Evolutionary conservation across 2,113 vertebrate genomes (phyloP).

Genomic region (Ceratotherium simum): DNA sequence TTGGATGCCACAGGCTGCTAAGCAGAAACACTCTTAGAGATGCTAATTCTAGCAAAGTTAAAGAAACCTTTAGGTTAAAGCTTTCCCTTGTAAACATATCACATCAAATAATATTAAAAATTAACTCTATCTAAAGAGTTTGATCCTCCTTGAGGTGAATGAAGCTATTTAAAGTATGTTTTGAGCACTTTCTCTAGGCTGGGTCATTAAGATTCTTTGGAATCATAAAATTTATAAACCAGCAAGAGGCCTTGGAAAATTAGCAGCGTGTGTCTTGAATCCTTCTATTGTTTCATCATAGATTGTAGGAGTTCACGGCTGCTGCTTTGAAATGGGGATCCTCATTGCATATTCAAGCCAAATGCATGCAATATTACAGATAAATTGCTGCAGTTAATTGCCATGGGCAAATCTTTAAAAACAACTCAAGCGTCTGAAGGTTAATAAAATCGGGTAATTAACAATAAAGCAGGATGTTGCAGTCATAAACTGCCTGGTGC

Average conservation of each 20-base stretch:
- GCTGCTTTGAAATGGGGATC: not conserved
- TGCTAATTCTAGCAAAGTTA: not conserved
- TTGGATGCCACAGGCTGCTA: not conserved
- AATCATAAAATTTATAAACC: constrained; percentile 46
- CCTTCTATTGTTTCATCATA: constrained; percentile 34
- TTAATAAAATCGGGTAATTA: constrained; percentile 74
- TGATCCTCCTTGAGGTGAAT: constrained; percentile 37
- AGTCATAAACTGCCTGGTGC: constrained; percentile 1
- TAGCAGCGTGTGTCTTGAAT: not conserved
- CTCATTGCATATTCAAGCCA: constrained; percentile 56
- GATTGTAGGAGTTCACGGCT: not conserved
- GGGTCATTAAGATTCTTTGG: not conserved
- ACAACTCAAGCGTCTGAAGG: constrained; percentile 58
- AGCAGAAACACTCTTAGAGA: not conserved
- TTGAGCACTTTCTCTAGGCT: constrained; percentile 5
- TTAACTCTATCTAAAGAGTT: constrained; percentile 41
- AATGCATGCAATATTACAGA: constrained; percentile 36
- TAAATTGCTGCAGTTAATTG: constrained; percentile 70
- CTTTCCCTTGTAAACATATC: not conserved
- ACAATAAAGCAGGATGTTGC: constrained; percentile 47
- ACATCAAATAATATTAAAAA: constrained; percentile 32
- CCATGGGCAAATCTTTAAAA: constrained; percentile 72
- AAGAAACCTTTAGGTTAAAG: constrained; percentile 34
- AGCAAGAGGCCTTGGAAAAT: constrained; percentile 54
- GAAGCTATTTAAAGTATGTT: not conserved